Evolutionary conservation across 2,888 invertebrate species (phyloP).

Genomic region (Nysson spinosus): DNA sequence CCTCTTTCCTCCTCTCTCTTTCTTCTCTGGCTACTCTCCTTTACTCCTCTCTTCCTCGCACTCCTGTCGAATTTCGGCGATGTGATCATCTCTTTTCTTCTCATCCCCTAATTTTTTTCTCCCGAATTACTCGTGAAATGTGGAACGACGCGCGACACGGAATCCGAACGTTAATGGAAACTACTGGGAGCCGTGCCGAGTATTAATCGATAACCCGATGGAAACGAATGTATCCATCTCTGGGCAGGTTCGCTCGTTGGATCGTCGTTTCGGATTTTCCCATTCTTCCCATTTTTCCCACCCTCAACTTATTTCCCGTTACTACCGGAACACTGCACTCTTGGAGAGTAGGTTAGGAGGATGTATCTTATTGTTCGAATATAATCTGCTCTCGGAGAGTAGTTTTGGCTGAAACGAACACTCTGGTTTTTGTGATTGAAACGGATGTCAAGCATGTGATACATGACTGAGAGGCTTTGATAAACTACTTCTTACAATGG

Average conservation of each 20-base stretch:
- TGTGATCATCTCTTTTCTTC: no score
- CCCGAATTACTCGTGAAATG: slow-evolving; percentile 6
- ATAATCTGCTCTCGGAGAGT: no score
- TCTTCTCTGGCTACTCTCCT: background rate
- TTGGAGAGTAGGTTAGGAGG: background rate
- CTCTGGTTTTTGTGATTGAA: no score
- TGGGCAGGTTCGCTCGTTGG: slow-evolving; percentile 1
- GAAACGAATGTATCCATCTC: slow-evolving; percentile 41
- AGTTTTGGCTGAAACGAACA: no score
- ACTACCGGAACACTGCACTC: background rate
- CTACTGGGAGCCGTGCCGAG: slow-evolving; percentile 22
- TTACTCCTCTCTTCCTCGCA: background rate
- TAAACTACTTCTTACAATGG: no score
- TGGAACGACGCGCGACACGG: slow-evolving; percentile 16
- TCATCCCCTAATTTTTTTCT: no score
- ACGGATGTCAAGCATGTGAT: no score
- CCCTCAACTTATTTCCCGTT: slow-evolving; percentile 19
- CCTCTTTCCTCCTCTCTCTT: background rate
- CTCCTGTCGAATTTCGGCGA: no score
- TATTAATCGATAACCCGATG: slow-evolving; percentile 47
- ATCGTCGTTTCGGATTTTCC: slow-evolving; percentile 12
- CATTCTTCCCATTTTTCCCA: no score
- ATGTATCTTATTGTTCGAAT: background rate
- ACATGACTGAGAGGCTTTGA: no score
- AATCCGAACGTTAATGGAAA: slow-evolving; percentile 48